Evolutionary conservation across 1,140 invertebrate genomes (phyloP), one percentile per base, ranked within the genome.

Genomic region (Drosophila sturtevanti): DNA sequence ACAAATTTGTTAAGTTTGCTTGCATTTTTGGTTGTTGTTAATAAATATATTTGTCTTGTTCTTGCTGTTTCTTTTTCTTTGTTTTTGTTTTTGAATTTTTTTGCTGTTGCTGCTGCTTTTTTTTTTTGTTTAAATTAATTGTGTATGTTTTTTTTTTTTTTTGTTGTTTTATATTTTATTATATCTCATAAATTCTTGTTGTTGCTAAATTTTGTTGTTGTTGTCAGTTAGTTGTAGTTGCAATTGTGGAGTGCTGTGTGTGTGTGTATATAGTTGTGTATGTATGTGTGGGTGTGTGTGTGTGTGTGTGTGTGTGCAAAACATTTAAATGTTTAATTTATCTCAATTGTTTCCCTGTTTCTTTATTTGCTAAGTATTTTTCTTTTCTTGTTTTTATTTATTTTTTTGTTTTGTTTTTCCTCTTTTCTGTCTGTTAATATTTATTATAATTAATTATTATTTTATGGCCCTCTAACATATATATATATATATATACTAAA

Each of bases 271-370:
- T 68, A 27, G 68, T 18, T 63, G 12, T 76, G 44, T 44, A 11
- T 76, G 44, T 66, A 14, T 48, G 12, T 44, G 34, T 48, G 22
- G 38, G 12, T 44, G 34, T 48, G 22, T 60, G n/a, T 31, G 4
- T 51, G 48, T 18, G 11, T 63, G 16, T 65, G 56, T 65, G 22
- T 48, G 21, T 56, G 72, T 86, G 79, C 74, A 82, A 89, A 87
- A 79, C 79, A 84, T 87, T 87, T 87, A 82, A 86, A 89, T 87
- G 84, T 79, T 48, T 90, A 79, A 79, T 79, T 89, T 77, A 80
- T 89, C 85, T 85, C 77, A 86, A 86, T 86, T 90, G 87, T 90
- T 87, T 90, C 87, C 79, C 79, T 87, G 87, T 90, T 91, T 86
- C 79, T 84, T 89, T 89, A 87, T 81, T 81, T 86, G 79, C 81